Base-by-base conservation (phyloP, 2,113 vertebrate species). In the Isichthys henryi region DNA sequence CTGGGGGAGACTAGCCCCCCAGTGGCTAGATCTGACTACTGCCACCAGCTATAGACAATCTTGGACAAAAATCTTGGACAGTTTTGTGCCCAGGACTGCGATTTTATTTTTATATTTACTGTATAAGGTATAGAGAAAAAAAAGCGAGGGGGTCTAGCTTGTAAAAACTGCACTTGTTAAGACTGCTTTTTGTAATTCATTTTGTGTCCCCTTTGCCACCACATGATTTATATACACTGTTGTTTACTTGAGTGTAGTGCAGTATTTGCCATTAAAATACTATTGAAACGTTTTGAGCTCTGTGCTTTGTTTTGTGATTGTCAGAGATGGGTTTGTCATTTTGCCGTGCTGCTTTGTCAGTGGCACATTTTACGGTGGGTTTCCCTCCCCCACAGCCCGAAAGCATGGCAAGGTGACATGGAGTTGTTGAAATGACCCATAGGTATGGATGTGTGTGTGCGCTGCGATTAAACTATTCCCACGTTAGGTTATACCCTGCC, bases 211-310 rank as follows among this genome's bases (percentile, higher is more conserved):
- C 92, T 91, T 21, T 5, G 92, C 93, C 93, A 94, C 89, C 91
- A 27, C 92, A 94, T 94, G 93, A 93, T 94, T 94, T 95, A 93
- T 94, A 94, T 94, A 66, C 92, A 89, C 93, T 94, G 94, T 94
- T 96, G 96, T 97, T 94, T 93, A 94, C 92, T 94, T 94, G 95
- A 94, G 94, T 95, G 96, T 96, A 95, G 96, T 93, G 88, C 94
- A 92, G 95, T 96, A 94, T 96, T 96, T 96, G 94, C 90, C 94
- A 96, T 96, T 97, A 97, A 97, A 97, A 92, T 91, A 91, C 92
- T 91, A 89, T 93, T 94, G 93, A 88, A 94, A 93, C 93, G 93
- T 87, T 31, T 87, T 48, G 23, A 27, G 50, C 19, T 19, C 49
- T 84, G 88, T 83, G 13, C 49, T 82, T 89, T 77, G 11, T 88